These are phyloP conservation scores for Notiomystis cincta DNA, from an alignment of 2,113 vertebrate genomes.

Conservation along the genomic window DNA sequence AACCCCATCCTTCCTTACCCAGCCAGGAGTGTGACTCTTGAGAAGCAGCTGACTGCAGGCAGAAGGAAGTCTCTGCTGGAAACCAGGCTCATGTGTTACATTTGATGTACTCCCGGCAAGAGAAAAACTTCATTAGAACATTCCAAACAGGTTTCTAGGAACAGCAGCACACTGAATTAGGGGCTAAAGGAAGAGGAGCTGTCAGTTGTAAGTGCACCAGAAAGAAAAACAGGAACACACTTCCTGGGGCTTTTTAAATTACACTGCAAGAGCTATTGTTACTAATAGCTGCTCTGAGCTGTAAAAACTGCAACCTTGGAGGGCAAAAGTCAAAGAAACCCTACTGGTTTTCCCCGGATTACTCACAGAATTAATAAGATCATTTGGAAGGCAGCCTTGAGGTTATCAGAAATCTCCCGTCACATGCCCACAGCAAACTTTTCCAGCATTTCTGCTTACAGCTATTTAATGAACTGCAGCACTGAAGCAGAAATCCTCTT, in stretches of 20 bases:
- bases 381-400: conserved; percentile 55
- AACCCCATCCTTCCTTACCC: background rate
- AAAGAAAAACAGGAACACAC: conserved; percentile 57
- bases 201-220: conserved; percentile 55
- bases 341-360: conserved; percentile 24
- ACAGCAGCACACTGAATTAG: background rate
- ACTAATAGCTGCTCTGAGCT: conserved; percentile 47
- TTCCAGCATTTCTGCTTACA: conserved; percentile 43
- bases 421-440: conserved; percentile 7
- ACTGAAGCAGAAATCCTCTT: conserved; percentile 39
- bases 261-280: conserved; percentile 44
- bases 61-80: background rate
- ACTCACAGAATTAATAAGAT: conserved; percentile 62
- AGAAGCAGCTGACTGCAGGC: background rate
- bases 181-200: conserved; percentile 2
- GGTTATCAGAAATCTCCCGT: conserved; percentile 67
- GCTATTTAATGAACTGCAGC: conserved; percentile 56
- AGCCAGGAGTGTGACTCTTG: background rate
- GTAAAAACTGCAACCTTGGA: conserved; percentile 42
- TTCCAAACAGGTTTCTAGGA: conserved; percentile 33
- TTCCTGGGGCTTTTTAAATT: conserved; percentile 64
- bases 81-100: background rate
- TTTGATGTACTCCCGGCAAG: conserved; percentile 13
- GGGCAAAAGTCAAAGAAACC: conserved; percentile 61
- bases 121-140: conserved; percentile 24